Evolutionary conservation across 2,797 vertebrate species (phyloP).

Genomic region (Sebastes nivosus): DNA sequence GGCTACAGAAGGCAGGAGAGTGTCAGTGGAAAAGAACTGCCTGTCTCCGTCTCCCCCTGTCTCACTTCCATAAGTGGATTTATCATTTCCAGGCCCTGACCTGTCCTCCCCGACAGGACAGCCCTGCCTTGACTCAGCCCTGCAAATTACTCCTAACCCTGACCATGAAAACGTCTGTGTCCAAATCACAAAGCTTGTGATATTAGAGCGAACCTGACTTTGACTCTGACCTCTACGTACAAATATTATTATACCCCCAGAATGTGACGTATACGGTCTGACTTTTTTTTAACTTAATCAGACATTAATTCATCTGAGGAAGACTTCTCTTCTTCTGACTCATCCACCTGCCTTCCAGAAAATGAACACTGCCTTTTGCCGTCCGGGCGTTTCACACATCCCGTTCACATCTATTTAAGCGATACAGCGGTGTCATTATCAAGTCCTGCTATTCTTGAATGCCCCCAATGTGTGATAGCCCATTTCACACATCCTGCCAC

Average conservation of each 20-base stretch:
- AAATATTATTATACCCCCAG: not conserved
- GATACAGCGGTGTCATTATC: constrained; percentile 43
- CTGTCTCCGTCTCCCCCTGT: constrained; percentile 47
- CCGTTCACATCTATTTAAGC: constrained; percentile 49
- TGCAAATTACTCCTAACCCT: constrained; percentile 58
- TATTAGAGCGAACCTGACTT: constrained; percentile 22
- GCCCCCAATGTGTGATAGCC: constrained; percentile 44
- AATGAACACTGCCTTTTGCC: constrained; percentile 32
- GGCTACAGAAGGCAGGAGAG: constrained; percentile 9
- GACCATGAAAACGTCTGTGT: constrained; percentile 51
- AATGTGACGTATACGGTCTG: not conserved
- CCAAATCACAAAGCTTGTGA: constrained; percentile 38
- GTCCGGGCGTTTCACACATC: constrained; percentile 50
- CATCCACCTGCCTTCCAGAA: constrained; percentile 46
- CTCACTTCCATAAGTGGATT: constrained; percentile 65
- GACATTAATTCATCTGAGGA: not conserved
- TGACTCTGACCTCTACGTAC: constrained; percentile 30
- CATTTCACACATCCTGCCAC: constrained; percentile 54
- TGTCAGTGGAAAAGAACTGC: constrained; percentile 39
- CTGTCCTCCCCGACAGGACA: constrained; percentile 57
- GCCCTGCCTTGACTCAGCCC: constrained; percentile 53
- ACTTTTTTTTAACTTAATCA: not conserved
- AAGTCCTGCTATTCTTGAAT: constrained; percentile 42
- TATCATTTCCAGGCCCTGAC: constrained; percentile 72
- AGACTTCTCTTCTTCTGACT: constrained; percentile 9